Conservation (phyloP, 2,113 vertebrate species). For the Gavialis gangeticus region DNA sequence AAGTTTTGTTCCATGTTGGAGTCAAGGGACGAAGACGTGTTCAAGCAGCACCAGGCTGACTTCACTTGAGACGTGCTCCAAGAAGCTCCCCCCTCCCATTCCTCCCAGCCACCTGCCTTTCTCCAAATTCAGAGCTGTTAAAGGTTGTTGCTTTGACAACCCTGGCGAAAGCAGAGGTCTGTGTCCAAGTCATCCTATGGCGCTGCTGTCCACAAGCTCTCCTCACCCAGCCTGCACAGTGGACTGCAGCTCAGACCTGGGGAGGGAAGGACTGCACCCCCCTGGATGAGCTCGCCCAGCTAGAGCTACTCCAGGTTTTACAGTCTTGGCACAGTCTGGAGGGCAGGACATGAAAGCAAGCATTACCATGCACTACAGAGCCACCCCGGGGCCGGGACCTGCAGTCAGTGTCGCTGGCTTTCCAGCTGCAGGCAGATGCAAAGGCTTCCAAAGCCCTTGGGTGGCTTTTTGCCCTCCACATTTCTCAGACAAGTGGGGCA, state of each 20-base stretch:
- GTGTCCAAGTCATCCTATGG: background rate
- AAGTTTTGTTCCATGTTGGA: rapidly evolving
- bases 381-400: background rate
- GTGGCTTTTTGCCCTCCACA: rapidly evolving
- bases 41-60: background rate
- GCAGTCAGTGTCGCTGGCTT: background rate
- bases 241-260: background rate
- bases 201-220: background rate
- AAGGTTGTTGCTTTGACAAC: background rate
- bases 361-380: background rate
- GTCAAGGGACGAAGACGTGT: rapidly evolving
- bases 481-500: rapidly evolving
- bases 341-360: background rate
- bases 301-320: no score
- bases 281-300: no score
- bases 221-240: background rate
- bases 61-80: rapidly evolving
- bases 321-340: no score
- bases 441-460: rapidly evolving
- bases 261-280: background rate
- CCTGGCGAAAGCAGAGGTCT: background rate
- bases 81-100: background rate
- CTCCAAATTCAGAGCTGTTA: no score
- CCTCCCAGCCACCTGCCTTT: no score
- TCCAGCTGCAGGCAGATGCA: no score